A percentile compares a stretch with the other conserved stretches of the same genome.
These are phyloP conservation scores for Pygocentrus nattereri DNA, from an alignment of 2,797 vertebrate species.

Conservation along the genomic window DNA sequence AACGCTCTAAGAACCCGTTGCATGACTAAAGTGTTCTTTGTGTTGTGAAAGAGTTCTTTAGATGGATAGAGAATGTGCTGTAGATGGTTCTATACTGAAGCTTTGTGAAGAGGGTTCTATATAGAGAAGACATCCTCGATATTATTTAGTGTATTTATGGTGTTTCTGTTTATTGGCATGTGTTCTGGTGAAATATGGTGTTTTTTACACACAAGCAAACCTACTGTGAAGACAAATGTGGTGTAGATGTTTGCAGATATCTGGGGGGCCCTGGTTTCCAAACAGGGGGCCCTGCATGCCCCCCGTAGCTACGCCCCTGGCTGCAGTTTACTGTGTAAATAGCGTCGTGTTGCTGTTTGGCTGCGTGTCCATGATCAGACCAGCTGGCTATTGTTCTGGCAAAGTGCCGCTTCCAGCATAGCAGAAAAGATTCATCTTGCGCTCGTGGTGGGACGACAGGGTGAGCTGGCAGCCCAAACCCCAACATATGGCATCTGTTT, in stretches of 20 bases:
- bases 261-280: background rate
- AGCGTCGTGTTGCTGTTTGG: constrained; percentile 59
- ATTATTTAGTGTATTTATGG: no score
- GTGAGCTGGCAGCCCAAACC: constrained; percentile 69
- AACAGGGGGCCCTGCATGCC: background rate
- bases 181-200: no score
- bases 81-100: no score
- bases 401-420: constrained; percentile 74
- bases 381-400: constrained; percentile 77
- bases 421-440: constrained; percentile 79
- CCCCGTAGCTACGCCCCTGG: constrained; percentile 14
- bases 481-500: constrained; percentile 82
- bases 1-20: no score
- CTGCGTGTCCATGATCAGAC: constrained; percentile 55
- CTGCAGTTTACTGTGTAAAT: constrained; percentile 74
- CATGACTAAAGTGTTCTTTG: no score
- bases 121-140: no score
- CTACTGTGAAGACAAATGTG: no score
- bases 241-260: background rate
- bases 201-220: no score
- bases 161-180: no score
- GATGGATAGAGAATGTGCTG: no score
- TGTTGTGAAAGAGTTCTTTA: no score
- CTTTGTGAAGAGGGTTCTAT: no score
- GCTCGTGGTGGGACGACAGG: constrained; percentile 28